phyloP scores from a whole-genome alignment of 2,888 invertebrate genomes.

The Trissolcus brochymenae region DNA sequence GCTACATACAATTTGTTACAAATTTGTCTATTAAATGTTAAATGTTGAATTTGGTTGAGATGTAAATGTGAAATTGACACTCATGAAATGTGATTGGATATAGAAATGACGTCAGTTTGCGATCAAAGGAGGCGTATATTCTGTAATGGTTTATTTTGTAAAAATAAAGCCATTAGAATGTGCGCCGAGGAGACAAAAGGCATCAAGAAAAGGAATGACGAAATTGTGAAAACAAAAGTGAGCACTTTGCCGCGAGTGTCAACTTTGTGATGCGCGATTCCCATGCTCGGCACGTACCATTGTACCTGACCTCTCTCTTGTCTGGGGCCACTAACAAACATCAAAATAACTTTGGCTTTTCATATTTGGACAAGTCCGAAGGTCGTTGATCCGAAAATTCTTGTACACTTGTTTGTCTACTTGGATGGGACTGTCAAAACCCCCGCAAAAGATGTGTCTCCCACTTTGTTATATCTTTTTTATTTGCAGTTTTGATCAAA shows the following conservation, averaged over 20 bases:
- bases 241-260: slow-evolving; percentile 25
- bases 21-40: too few species aligned
- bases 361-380: slow-evolving; percentile 34
- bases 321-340: slow-evolving; percentile 35
- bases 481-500: too few species aligned
- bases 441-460: too few species aligned
- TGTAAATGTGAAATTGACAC: too few species aligned
- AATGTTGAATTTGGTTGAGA: too few species aligned
- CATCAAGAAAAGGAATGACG: slow-evolving; percentile 37
- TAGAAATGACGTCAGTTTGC: slow-evolving; percentile 35
- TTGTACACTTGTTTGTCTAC: too few species aligned
- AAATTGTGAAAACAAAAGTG: slow-evolving; percentile 56
- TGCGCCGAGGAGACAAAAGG: slow-evolving; percentile 34
- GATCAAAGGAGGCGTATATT: slow-evolving; percentile 28
- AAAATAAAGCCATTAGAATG: slow-evolving; percentile 39
- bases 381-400: slow-evolving; percentile 48
- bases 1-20: too few species aligned
- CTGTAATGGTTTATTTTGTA: slow-evolving; percentile 39
- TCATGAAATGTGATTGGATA: too few species aligned
- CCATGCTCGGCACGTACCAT: slow-evolving; percentile 43
- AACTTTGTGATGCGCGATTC: slow-evolving; percentile 45
- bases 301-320: slow-evolving; percentile 52
- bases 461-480: too few species aligned
- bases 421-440: too few species aligned
- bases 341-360: slow-evolving; percentile 39